Base-by-base conservation (phyloP, 2,888 invertebrate genomes). In the Lucinisca nassula region DNA sequence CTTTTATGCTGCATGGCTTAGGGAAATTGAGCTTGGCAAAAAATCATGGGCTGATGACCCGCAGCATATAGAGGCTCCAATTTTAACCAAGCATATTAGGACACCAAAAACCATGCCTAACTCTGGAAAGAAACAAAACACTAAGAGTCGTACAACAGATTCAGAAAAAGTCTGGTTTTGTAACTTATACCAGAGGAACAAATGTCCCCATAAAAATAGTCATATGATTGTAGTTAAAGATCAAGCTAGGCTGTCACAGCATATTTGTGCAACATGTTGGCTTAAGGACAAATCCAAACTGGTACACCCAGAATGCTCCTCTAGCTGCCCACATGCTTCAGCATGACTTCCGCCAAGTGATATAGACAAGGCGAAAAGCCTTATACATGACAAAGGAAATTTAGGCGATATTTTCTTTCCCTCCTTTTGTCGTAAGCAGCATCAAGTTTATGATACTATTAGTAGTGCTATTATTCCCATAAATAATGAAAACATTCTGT, bases 231-330 rank as follows among this genome's bases (percentile, higher is more conserved):
- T 61, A 17, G 27, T 27, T 17, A 61, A 61, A 27, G 61, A 37
- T 3, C 32, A 38, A 72, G n/a, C 14, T 14, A 37, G n/a, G 24
- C 38, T 35, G 30, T 1, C 73, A 10, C 0, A 0, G 6, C 76
- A 76, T 37, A 49, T 76, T 1, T 32, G 76, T 32, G 51, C 76
- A 8, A 32, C 6, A n/a, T 76, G 76, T 51, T 76, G 49, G 45
- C 76, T 30, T 12, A 76, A 51, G 27, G 45, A 45, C 14, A 35
- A 51, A 17, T 24, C 49, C 21, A 76, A 76, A 76, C 35, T 51
- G 35, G 21, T 49, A n/a, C 51, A 76, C 40, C 49, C 76, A 1
- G 30, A 76, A n/a, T 76, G 76, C 51, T 76, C 76, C 17, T 51
- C 4, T 6, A 40, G 35, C 3, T 76, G 76, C 27, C 76, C 49